phyloP scores from a whole-genome alignment of 1,140 invertebrate species.

The Drosophila baimaii region DNA sequence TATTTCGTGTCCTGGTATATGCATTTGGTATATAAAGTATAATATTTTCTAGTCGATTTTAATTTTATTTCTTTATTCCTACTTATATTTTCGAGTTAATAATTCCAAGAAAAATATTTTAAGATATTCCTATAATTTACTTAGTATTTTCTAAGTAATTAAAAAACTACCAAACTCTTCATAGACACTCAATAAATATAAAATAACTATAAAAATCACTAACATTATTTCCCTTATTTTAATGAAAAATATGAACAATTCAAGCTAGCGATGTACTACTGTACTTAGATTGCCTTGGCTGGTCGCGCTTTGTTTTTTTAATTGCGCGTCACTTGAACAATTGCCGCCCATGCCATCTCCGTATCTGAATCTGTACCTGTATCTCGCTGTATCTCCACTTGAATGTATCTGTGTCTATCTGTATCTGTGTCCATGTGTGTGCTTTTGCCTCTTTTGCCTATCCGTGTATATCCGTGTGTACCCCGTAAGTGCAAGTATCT shows the following conservation, averaged over 20 bases:
- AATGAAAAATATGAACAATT: not conserved
- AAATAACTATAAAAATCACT: too few species aligned
- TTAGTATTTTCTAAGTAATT: too few species aligned
- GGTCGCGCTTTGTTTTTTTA: conserved; percentile 60
- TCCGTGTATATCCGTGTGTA: conserved; percentile 13
- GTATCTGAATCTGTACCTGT: conserved; percentile 55
- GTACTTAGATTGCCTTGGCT: conserved; percentile 43
- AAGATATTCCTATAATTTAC: too few species aligned
- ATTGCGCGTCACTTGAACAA: conserved; percentile 70
- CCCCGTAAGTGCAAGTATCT: conserved; percentile 49
- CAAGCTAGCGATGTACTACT: not conserved
- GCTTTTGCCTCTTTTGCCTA: not conserved
- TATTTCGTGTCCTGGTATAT: too few species aligned
- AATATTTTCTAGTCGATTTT: too few species aligned
- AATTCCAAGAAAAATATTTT: too few species aligned
- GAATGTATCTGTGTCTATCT: conserved; percentile 3
- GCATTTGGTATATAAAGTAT: too few species aligned
- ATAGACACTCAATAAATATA: too few species aligned
- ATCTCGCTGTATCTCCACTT: conserved; percentile 1
- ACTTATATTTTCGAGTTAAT: too few species aligned
- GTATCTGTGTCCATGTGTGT: not conserved
- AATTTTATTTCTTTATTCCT: too few species aligned
- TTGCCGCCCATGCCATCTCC: conserved; percentile 60
- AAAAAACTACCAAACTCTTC: too few species aligned
- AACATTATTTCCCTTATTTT: too few species aligned